These are phyloP conservation scores for Aleiodes testaceus DNA, from an alignment of 2,888 invertebrate genomes.

Conservation along the genomic window DNA sequence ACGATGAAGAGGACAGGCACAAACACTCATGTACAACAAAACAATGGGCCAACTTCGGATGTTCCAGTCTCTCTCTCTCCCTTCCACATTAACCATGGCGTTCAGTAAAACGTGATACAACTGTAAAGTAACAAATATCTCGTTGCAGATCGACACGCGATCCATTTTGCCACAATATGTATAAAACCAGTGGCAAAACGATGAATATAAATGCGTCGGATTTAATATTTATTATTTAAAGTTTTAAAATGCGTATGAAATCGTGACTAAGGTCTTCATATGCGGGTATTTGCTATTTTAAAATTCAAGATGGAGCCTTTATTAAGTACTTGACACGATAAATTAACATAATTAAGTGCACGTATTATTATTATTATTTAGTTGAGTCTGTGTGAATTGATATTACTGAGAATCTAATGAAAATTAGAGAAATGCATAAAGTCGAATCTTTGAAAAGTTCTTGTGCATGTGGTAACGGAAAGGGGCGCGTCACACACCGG, in stretches of 20 bases:
- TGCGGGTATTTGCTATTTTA: slow-evolving; percentile 53
- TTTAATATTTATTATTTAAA: slow-evolving; percentile 27
- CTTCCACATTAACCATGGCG: slow-evolving; percentile 2
- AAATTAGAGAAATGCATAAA: slow-evolving; percentile 51
- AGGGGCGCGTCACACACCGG: slow-evolving; percentile 59
- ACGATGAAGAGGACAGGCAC: slow-evolving; percentile 23
- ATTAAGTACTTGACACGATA: slow-evolving; percentile 63
- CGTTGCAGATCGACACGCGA: slow-evolving; percentile 71
- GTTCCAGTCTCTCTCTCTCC: slow-evolving; percentile 60
- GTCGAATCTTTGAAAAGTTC: slow-evolving; percentile 56
- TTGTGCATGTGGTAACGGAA: slow-evolving; percentile 50
- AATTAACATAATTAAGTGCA: slow-evolving; percentile 67
- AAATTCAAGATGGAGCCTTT: slow-evolving; percentile 63
- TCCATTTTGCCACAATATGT: slow-evolving; percentile 54
- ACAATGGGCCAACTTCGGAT: slow-evolving; percentile 64
- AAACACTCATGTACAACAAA: slow-evolving; percentile 60
- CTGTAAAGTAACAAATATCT: slow-evolving; percentile 72
- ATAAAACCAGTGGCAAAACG: slow-evolving; percentile 12
- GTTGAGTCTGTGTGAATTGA: not conserved
- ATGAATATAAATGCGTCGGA: slow-evolving; percentile 18
- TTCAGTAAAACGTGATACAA: slow-evolving; percentile 66
- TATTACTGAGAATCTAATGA: too few relatives aligned
- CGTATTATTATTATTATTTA: not conserved
- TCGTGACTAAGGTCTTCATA: slow-evolving; percentile 40
- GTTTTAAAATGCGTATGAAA: slow-evolving; percentile 6